phyloP scores from a whole-genome alignment of 2,113 vertebrate species.

The Ochotona princeps region DNA sequence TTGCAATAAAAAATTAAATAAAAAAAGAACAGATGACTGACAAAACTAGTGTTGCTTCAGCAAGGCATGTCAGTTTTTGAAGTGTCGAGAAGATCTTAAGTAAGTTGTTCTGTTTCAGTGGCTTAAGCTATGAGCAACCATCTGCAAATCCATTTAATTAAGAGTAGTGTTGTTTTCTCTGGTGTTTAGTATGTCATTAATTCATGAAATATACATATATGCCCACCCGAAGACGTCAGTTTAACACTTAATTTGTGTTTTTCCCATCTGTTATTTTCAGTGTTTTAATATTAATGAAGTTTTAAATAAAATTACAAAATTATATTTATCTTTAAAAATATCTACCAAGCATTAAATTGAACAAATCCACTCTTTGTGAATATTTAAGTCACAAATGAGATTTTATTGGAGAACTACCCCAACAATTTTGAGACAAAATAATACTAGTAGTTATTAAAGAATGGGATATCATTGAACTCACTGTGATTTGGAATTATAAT shows the following conservation, averaged over 20 bases:
- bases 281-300: neutral
- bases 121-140: constrained; percentile 18
- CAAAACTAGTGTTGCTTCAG: constrained; percentile 57
- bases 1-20: no score
- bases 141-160: constrained; percentile 30
- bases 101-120: constrained; percentile 69
- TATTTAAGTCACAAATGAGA: neutral
- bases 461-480: neutral
- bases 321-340: neutral
- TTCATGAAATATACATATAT: constrained; percentile 35
- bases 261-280: neutral
- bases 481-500: neutral
- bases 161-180: constrained; percentile 29
- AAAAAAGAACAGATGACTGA: neutral
- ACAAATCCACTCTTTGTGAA: neutral
- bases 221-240: rapidly evolving
- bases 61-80: constrained; percentile 28
- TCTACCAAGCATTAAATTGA: neutral
- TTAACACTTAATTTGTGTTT: neutral
- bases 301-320: neutral
- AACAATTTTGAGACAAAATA: no score
- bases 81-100: constrained; percentile 63
- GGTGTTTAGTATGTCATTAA: neutral
- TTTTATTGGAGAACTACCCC: neutral
- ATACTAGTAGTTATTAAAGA: neutral